These are phyloP conservation scores for Lepetodrilus schrolli DNA, from an alignment of 2,888 invertebrate species.

Conservation along the genomic window DNA sequence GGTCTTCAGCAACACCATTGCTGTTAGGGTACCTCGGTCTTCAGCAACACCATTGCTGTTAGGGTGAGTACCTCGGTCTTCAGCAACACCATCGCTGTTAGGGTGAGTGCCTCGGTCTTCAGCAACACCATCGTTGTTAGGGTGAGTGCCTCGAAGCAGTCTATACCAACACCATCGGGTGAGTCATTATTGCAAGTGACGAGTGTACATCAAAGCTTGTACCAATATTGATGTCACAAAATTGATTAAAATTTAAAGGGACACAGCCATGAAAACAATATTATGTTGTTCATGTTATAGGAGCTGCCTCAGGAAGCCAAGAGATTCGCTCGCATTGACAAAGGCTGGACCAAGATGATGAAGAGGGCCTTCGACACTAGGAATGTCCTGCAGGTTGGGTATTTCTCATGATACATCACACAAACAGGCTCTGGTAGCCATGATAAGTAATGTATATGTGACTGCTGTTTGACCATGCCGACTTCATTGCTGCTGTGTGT, in stretches of 20 bases:
- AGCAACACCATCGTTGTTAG: conserved; percentile 69
- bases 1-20: conserved; percentile 71
- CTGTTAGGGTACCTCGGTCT: conserved; percentile 73
- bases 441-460: too few relatives aligned
- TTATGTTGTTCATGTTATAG: conserved; percentile 45
- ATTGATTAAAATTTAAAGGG: background rate
- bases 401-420: too few relatives aligned
- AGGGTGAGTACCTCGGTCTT: too few relatives aligned
- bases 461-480: too few relatives aligned
- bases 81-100: conserved; percentile 69
- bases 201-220: too few relatives aligned
- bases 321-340: conserved; percentile 73
- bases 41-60: too few relatives aligned
- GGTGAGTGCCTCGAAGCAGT: conserved; percentile 73
- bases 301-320: conserved; percentile 75
- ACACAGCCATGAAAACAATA: too few relatives aligned
- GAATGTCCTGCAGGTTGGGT: conserved; percentile 73
- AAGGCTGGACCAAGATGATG: conserved; percentile 75
- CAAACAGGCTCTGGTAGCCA: too few relatives aligned
- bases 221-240: background rate
- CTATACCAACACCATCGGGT: conserved; percentile 70
- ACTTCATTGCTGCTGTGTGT: too few relatives aligned
- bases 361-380: conserved; percentile 74
- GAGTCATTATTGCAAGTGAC: too few relatives aligned
- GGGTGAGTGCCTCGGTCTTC: conserved; percentile 73